Evolutionary conservation across 2,888 invertebrate genomes (phyloP).

Genomic region (Phalera bucephala): DNA sequence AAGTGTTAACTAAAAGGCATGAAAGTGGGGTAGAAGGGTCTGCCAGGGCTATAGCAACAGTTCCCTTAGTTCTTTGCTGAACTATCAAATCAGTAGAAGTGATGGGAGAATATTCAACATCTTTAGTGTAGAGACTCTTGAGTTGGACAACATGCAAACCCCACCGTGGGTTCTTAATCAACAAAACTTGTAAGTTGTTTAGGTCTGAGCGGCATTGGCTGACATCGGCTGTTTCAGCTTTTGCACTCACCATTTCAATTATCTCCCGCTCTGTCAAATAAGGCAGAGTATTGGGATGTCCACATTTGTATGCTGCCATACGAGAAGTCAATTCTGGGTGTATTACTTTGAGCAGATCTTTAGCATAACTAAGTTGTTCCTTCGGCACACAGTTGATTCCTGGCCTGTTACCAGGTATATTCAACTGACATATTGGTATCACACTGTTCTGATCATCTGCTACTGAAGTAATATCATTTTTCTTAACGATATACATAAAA

Average conservation of each 20-base stretch:
- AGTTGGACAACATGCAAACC: constrained; percentile 84
- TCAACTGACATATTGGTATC: constrained; percentile 81
- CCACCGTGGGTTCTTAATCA: constrained; percentile 89
- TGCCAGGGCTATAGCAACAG: constrained; percentile 80
- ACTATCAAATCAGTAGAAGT: constrained; percentile 76
- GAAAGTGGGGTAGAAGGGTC: constrained; percentile 85
- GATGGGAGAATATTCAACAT: constrained; percentile 54
- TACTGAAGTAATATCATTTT: constrained; percentile 80
- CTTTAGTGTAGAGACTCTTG: constrained; percentile 61
- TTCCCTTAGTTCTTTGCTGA: constrained; percentile 74
- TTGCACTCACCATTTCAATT: constrained; percentile 77
- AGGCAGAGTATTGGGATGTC: constrained; percentile 72
- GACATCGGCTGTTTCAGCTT: constrained; percentile 46
- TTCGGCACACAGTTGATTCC: constrained; percentile 86
- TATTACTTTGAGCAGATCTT: constrained; percentile 85
- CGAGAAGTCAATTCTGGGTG: constrained; percentile 85
- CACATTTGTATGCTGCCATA: constrained; percentile 83
- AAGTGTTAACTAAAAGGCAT: constrained; percentile 83
- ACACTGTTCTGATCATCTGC: constrained; percentile 81
- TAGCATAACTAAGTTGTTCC: constrained; percentile 84
- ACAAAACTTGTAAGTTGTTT: constrained; percentile 86
- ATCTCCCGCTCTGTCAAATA: constrained; percentile 86
- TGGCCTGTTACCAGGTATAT: constrained; percentile 77
- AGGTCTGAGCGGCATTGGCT: constrained; percentile 81
- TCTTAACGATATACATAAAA: constrained; percentile 87